A percentile compares a stretch with the other conserved stretches of the same genome.
phyloP scores from a whole-genome alignment of 2,888 invertebrate species.

The Oligia strigilis region DNA sequence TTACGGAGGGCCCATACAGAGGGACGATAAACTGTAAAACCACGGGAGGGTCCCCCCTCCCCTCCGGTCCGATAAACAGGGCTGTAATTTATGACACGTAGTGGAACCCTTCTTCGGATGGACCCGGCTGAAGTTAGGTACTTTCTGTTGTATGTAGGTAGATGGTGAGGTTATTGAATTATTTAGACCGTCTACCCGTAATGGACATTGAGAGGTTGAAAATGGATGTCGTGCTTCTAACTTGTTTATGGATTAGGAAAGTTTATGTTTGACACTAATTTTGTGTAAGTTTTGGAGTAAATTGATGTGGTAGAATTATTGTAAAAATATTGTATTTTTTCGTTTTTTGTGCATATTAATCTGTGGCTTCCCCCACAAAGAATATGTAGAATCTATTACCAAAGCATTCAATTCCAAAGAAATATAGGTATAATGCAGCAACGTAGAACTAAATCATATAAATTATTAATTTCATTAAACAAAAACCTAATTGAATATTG shows the following conservation, averaged over 20 bases:
- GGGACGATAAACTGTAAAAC: constrained; percentile 90
- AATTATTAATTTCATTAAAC: not conserved
- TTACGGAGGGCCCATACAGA: constrained; percentile 81
- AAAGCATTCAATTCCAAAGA: not conserved
- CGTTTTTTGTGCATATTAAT: not conserved
- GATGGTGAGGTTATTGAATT: constrained; percentile 62
- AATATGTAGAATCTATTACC: not conserved
- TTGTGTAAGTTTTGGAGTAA: constrained; percentile 19
- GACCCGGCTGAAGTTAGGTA: constrained; percentile 69
- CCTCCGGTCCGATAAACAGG: constrained; percentile 87
- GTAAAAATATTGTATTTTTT: not conserved
- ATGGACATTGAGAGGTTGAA: constrained; percentile 61
- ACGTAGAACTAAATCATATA: no score
- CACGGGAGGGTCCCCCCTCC: constrained; percentile 86
- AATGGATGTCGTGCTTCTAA: constrained; percentile 45
- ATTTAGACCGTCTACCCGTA: constrained; percentile 62
- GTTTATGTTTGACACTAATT: constrained; percentile 21
- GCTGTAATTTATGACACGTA: constrained; percentile 89
- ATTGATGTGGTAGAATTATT: not conserved
- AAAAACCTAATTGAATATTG: not conserved
- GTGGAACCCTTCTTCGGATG: constrained; percentile 80
- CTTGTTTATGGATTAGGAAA: constrained; percentile 52
- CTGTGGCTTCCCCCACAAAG: not conserved
- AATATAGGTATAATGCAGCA: not conserved
- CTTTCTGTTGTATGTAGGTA: constrained; percentile 60